Percentiles rank a stretch among this genome's conserved stretches.
Evolutionary conservation across 2,888 invertebrate species (phyloP).

Genomic region (Melieria picta): DNA sequence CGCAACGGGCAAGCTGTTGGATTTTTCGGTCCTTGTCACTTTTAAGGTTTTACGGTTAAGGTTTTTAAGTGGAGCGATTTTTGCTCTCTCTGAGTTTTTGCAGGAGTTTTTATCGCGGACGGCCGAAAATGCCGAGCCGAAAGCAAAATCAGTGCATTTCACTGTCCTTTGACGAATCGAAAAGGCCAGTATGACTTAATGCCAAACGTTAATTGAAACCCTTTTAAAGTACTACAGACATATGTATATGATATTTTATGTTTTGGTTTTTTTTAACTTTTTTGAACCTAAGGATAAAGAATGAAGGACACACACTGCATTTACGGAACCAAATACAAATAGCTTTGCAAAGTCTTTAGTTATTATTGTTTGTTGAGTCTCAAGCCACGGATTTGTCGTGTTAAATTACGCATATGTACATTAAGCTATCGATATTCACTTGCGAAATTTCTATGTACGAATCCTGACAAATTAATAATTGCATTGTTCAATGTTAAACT

Average conservation of each 20-base stretch:
- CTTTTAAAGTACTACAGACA: neutral
- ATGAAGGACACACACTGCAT: neutral
- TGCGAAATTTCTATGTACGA: too few species aligned
- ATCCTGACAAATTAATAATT: too few species aligned
- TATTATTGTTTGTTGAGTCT: too few species aligned
- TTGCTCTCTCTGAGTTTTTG: neutral
- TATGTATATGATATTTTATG: conserved; percentile 9
- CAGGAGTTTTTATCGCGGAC: neutral
- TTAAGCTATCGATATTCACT: too few species aligned
- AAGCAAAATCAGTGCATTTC: neutral
- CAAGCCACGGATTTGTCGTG: too few species aligned
- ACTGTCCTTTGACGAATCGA: neutral
- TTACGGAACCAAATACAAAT: neutral
- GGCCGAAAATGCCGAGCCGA: neutral
- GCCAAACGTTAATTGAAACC: neutral
- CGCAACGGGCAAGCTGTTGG: conserved; percentile 59
- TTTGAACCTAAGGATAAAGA: neutral
- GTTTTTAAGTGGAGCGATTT: neutral
- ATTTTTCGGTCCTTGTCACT: conserved; percentile 66
- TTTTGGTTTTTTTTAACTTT: conserved; percentile 1
- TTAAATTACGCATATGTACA: too few species aligned
- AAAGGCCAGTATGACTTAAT: conserved; percentile 20
- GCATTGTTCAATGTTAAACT: too few species aligned
- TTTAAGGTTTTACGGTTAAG: conserved; percentile 8
- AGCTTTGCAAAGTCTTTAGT: neutral